Base-by-base conservation (phyloP, 2,113 vertebrate genomes). In the Clarias gariepinus region DNA sequence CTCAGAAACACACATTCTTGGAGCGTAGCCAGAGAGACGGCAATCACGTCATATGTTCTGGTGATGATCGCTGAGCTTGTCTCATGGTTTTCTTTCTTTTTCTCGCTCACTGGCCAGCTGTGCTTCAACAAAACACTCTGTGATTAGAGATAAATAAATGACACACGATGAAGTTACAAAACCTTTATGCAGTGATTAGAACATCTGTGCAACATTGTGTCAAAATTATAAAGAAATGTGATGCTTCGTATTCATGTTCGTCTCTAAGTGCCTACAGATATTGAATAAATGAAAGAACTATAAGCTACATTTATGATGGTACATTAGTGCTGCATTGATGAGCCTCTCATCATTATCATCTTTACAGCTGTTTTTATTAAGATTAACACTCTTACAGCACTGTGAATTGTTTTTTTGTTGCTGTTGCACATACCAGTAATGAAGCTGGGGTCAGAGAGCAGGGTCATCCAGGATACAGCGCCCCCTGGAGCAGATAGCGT, bases 41-140 rank as follows among this genome's bases (percentile, higher is more conserved):
- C 58, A 61, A 74, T 74, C 83, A 63, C 76, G 71, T 73, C 58
- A 61, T 61, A 76, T 76, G 83, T 57, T 61, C 55, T 74, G 69
- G 36, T 76, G 57, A 63, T 85, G 71, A 76, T 76, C 82, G 60
- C 82, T 58, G 82, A 84, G 68, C 82, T 28, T 41, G 28, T 61
- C 33, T 21, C 69, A 73, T 71, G 60, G 83, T 57, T 15, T 4
- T 58, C 68, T 71, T 57, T 52, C 53, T 47, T 55, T 66, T 33
- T 2, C 69, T 33, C 81, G 6, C n/a, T n/a, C n/a, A n/a, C n/a
- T n/a, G 21, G 2, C 82, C 55, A 84, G 53, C 55, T 74, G 28
- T 47, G 71, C 47, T 57, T 60, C 73, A 74, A 73, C 21, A 60
- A 73, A 84, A 74, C 53, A 55, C 28, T 19, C 68, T 41, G 18